Conservation (phyloP, 2,797 vertebrate species). For the Orientallactaga sibirica region DNA sequence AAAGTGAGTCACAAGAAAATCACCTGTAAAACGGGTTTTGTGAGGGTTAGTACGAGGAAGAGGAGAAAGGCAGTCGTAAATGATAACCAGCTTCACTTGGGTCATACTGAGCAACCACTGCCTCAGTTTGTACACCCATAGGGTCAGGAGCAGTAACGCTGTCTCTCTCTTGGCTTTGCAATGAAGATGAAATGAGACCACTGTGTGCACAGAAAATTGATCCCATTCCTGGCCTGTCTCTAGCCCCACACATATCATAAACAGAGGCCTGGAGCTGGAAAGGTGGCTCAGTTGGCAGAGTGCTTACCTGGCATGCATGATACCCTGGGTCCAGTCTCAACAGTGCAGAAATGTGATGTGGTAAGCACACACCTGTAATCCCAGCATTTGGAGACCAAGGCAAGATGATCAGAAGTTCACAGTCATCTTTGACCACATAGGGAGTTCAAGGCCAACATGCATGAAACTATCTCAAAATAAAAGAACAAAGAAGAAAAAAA, state of each 20-base stretch:
- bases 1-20: slow-evolving; percentile 15
- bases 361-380: not conserved
- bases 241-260: not conserved
- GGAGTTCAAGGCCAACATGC: not conserved
- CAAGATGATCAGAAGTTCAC: not conserved
- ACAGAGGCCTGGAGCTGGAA: not conserved
- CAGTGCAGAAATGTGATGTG: not conserved
- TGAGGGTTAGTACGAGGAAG: not conserved
- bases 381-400: not conserved
- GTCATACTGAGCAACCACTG: not conserved
- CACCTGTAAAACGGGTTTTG: not conserved
- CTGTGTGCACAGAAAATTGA: not conserved
- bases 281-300: not conserved
- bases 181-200: not conserved
- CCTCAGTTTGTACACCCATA: not conserved
- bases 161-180: not conserved
- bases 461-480: not conserved
- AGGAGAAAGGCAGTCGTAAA: not conserved
- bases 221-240: not conserved
- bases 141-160: not conserved
- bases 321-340: not conserved
- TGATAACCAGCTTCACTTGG: not conserved
- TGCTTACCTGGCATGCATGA: not conserved
- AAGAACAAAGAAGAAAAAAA: not conserved
- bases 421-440: not conserved